Percentiles rank a stretch among this genome's conserved stretches.
phyloP scores from a whole-genome alignment of 2,797 vertebrate genomes.

The Mastacembelus armatus region DNA sequence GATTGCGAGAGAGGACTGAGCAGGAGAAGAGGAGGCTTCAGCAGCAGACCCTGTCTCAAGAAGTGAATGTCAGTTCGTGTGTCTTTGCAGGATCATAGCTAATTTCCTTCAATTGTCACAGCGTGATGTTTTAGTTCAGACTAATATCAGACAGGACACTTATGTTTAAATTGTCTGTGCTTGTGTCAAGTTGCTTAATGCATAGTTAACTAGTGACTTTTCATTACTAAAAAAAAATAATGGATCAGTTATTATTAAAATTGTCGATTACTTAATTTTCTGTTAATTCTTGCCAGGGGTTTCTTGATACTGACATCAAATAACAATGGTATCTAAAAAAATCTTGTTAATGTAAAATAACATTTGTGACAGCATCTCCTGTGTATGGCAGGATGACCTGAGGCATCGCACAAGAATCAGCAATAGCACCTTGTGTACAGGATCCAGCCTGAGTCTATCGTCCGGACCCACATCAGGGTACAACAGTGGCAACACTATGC shows the following conservation, averaged over 20 bases:
- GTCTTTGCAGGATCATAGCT: neutral
- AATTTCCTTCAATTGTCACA: neutral
- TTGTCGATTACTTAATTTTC: no score
- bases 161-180: no score
- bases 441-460: conserved; percentile 92
- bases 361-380: no score
- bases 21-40: conserved; percentile 91
- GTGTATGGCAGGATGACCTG: conserved; percentile 86
- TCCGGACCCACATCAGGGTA: conserved; percentile 96
- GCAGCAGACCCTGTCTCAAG: conserved; percentile 86
- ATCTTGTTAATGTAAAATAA: no score
- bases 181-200: no score
- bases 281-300: no score
- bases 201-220: no score
- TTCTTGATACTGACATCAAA: no score
- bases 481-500: conserved; percentile 89
- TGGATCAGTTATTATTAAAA: no score
- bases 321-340: no score
- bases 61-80: conserved; percentile 82
- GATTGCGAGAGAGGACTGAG: conserved; percentile 89
- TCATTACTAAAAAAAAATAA: no score
- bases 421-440: conserved; percentile 91
- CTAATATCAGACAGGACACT: no score
- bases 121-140: neutral
- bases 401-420: conserved; percentile 87